Evolutionary conservation across 1,140 invertebrate genomes (phyloP), one percentile per base, ranked within the genome.

Genomic region (Chionoecetes opilio): DNA sequence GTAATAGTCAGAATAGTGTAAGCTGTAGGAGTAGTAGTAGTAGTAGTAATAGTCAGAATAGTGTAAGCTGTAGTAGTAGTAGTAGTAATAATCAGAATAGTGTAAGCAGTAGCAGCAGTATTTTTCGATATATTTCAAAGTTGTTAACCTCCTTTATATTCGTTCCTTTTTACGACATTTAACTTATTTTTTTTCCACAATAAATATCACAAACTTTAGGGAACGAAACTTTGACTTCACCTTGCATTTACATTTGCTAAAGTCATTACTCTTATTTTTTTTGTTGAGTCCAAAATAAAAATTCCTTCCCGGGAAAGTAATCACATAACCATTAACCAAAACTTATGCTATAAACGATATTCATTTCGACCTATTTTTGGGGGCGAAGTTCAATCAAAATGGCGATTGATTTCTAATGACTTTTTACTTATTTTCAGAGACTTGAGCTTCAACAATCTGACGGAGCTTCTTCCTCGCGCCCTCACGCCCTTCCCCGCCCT

Each of bases 381-480:
- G 21, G 11, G 63, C n/a, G 8, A 75, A 26, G 63, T 75, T 75
- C 1, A 75, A n/a, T n/a, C 63, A 26, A 75, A 75, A n/a, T 75
- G 63, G 63, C 63, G 63, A 2, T 11, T 6, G 2, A 75, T 75
- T 75, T n/a, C 21, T 21, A 75, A n/a, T 21, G 0, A 32, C 3
- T 34, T 38, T 35, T 3, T 29, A 9, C 21, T 86, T 34, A 0
- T 86, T 86, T 86, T 8, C 84, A 86, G 84, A 38, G 84, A 86
- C 21, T 86, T 86, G 84, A 86, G 84, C 84, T 35, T 35, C 84
- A 86, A 86, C 35, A 38, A 86, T 14, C 32, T 86, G 35, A 86
- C 35, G 84, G 84, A 86, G 35, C 84, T 86, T 86, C n/a, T 17
- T 5, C 32, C 32, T 26, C 84, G 35, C 35, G 84, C 84, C 84